These are phyloP conservation scores for Actinemys pallida DNA, from an alignment of 2,113 vertebrate species.

Conservation along the genomic window DNA sequence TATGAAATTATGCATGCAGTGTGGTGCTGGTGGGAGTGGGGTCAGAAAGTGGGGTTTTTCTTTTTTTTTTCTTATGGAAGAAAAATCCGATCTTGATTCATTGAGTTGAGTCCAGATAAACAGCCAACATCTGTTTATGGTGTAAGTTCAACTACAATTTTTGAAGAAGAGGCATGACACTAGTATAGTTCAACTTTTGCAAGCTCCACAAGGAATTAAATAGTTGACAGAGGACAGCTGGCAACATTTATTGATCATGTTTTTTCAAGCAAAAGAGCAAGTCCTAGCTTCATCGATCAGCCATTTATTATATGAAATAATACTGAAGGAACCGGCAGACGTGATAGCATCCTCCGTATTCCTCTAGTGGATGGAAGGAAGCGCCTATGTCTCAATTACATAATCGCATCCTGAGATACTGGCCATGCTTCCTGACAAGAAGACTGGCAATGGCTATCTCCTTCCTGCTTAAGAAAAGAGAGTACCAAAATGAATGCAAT, in stretches of 20 bases:
- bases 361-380: background rate
- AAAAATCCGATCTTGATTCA: conserved; percentile 11
- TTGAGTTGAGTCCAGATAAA: background rate
- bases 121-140: too few relatives aligned
- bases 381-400: background rate
- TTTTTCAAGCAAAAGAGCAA: background rate
- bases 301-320: background rate
- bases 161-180: too few relatives aligned
- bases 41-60: background rate
- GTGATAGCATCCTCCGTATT: background rate
- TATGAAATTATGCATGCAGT: background rate
- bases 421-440: background rate
- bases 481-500: background rate
- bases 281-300: background rate
- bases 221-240: conserved; percentile 24
- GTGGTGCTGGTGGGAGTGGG: background rate
- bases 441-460: fast-evolving
- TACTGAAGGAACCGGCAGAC: background rate
- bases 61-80: background rate
- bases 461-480: too few relatives aligned
- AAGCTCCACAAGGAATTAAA: conserved; percentile 14
- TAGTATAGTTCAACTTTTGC: too few relatives aligned
- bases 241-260: conserved; percentile 5
- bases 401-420: background rate
- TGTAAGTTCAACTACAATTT: too few relatives aligned